A percentile compares a stretch with the other conserved stretches of the same genome.
Conservation (phyloP, 2,888 invertebrate species). For the Epinotia demarniana region DNA sequence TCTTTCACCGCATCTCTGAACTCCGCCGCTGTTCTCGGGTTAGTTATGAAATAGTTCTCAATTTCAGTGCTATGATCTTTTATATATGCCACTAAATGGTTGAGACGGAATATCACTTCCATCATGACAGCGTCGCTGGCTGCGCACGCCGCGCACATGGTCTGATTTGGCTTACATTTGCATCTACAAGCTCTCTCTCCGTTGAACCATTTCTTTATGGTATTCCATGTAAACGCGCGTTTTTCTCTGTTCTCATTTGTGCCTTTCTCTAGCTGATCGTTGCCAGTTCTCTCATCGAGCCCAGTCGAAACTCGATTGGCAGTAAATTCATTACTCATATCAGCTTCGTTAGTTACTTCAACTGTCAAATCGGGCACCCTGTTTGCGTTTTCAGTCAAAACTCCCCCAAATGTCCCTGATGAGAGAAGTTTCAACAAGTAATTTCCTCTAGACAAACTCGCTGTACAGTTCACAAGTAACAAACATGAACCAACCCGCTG, state of each 20-base stretch:
- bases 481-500: background rate
- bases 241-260: background rate
- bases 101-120: conserved; percentile 71
- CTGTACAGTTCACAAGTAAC: background rate
- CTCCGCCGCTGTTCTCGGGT: conserved; percentile 70
- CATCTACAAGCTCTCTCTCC: conserved; percentile 68
- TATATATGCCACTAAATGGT: conserved; percentile 69
- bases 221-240: conserved; percentile 53
- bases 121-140: conserved; percentile 70
- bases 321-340: background rate
- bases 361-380: background rate
- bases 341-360: background rate
- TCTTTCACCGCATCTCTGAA: conserved; percentile 66
- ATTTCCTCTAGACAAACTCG: conserved; percentile 6
- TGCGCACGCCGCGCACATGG: conserved; percentile 71
- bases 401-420: background rate
- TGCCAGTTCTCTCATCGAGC: background rate
- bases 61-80: conserved; percentile 74
- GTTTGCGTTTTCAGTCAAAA: background rate
- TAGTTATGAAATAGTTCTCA: conserved; percentile 73
- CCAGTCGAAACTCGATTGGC: background rate
- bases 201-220: conserved; percentile 63
- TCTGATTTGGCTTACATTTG: conserved; percentile 63
- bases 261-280: background rate
- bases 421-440: conserved; percentile 5